phyloP scores from a whole-genome alignment of 2,797 vertebrate genomes.

The Astyanax mexicanus region DNA sequence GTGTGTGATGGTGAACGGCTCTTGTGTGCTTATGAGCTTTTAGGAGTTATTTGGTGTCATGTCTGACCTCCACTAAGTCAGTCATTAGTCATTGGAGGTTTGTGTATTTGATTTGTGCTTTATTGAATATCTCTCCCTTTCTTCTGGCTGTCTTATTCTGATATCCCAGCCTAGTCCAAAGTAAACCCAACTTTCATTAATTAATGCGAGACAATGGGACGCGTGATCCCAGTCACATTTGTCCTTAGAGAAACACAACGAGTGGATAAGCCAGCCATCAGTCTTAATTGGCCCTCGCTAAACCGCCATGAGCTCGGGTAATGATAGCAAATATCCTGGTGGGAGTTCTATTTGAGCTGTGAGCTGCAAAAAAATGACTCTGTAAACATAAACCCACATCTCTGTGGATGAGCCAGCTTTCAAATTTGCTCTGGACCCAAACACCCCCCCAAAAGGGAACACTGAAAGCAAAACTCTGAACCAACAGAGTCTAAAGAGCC shows the following conservation, averaged over 20 bases:
- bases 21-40: slow-evolving; percentile 24
- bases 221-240: slow-evolving; percentile 72
- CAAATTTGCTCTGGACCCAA: not conserved
- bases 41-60: slow-evolving; percentile 14
- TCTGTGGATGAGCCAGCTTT: slow-evolving; percentile 3
- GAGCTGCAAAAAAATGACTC: slow-evolving; percentile 5
- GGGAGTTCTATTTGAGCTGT: slow-evolving; percentile 74
- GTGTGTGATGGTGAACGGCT: not conserved
- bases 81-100: slow-evolving; percentile 43
- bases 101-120: slow-evolving; percentile 52
- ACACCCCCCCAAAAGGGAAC: not conserved
- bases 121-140: slow-evolving; percentile 43
- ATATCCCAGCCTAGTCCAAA: slow-evolving; percentile 42
- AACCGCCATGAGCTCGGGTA: slow-evolving; percentile 35
- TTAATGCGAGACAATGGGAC: slow-evolving; percentile 48
- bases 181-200: slow-evolving; percentile 51
- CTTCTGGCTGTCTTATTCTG: slow-evolving; percentile 30
- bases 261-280: slow-evolving; percentile 73
- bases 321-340: slow-evolving; percentile 60
- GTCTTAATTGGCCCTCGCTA: slow-evolving; percentile 74
- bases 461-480: not conserved
- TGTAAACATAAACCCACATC: slow-evolving; percentile 48
- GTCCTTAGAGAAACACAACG: slow-evolving; percentile 76
- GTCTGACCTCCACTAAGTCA: slow-evolving; percentile 47
- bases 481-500: slow-evolving; percentile 36